Percentiles rank a stretch among this genome's conserved stretches.
phyloP scores from a whole-genome alignment of 2,888 invertebrate genomes.

The Drosophila monieri region DNA sequence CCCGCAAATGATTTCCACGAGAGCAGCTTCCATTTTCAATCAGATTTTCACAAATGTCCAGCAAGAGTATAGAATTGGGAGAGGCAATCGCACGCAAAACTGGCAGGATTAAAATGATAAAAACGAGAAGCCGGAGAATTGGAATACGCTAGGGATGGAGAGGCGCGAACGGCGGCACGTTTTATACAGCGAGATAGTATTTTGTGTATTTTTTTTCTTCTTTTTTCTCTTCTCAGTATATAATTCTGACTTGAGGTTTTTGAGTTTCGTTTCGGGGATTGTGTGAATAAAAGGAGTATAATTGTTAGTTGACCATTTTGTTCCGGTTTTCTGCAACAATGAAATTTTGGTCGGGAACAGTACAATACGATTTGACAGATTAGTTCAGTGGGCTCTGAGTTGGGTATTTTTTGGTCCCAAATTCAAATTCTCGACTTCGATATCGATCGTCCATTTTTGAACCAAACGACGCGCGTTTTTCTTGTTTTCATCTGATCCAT shows the following conservation, averaged over 20 bases:
- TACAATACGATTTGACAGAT: background rate
- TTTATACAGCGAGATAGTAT: slow-evolving; percentile 9
- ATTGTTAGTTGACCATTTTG: background rate
- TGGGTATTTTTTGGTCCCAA: background rate
- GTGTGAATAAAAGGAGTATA: background rate
- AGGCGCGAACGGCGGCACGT: slow-evolving; percentile 13
- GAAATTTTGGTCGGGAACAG: background rate
- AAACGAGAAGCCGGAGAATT: slow-evolving; percentile 16
- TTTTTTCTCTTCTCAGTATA: background rate
- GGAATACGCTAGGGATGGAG: slow-evolving; percentile 16
- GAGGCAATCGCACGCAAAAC: background rate
- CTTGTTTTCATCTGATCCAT: slow-evolving; percentile 26
- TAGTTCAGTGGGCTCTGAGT: background rate
- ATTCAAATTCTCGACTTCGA: background rate
- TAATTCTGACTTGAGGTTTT: background rate
- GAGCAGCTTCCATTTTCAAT: slow-evolving; percentile 70
- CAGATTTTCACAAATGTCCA: slow-evolving; percentile 2
- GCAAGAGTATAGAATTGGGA: background rate
- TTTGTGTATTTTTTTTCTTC: background rate
- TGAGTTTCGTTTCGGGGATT: background rate
- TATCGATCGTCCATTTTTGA: slow-evolving; percentile 40
- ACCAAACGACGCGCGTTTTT: slow-evolving; percentile 41
- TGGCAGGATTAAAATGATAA: background rate
- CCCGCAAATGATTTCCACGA: slow-evolving; percentile 87
- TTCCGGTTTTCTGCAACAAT: background rate